Percentiles rank a stretch among this genome's conserved stretches.
Conservation (phyloP, 2,113 vertebrate genomes). For the Scomber japonicus region DNA sequence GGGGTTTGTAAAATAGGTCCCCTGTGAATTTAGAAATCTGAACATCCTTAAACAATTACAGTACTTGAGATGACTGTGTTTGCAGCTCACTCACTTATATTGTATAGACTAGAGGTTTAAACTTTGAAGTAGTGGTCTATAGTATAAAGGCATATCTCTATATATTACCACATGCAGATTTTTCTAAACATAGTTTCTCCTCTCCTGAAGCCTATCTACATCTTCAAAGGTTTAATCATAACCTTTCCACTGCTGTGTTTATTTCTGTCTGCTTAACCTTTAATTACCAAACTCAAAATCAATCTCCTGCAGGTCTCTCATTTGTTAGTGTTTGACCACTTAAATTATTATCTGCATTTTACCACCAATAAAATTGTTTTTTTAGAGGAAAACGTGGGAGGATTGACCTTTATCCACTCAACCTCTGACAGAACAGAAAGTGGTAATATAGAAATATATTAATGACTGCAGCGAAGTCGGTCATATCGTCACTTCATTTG, state of each 20-base stretch:
- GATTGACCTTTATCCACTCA: background rate
- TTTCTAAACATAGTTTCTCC: conserved; percentile 65
- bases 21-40: conserved; percentile 5
- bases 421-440: background rate
- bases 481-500: conserved; percentile 25
- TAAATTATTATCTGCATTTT: conserved; percentile 79
- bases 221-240: conserved; percentile 81
- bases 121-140: conserved; percentile 22
- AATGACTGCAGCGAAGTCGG: background rate
- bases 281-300: conserved; percentile 80
- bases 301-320: conserved; percentile 80
- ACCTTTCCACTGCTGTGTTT: conserved; percentile 69
- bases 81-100: background rate
- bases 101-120: background rate
- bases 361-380: conserved; percentile 71
- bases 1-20: background rate
- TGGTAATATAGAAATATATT: too few species aligned
- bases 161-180: conserved; percentile 31
- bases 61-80: background rate
- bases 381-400: conserved; percentile 15
- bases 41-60: conserved; percentile 38
- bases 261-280: conserved; percentile 79
- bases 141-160: conserved; percentile 14
- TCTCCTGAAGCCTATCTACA: conserved; percentile 61
- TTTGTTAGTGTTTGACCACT: conserved; percentile 79